Evolutionary conservation across 2,797 vertebrate species (phyloP), one percentile per base, ranked within the genome.

Genomic region (Clamator glandarius): DNA sequence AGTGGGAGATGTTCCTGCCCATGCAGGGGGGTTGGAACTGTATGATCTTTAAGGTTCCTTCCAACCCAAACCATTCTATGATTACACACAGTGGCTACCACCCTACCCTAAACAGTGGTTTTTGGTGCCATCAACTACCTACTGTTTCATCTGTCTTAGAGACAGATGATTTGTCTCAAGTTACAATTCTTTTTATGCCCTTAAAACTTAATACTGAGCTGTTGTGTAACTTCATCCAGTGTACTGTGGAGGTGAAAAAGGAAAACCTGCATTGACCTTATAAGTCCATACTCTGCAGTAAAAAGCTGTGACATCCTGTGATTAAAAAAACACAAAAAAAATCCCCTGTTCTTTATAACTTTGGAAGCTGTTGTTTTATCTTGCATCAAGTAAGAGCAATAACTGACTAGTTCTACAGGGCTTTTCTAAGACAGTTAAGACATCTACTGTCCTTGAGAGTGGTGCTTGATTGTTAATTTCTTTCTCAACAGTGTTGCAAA

Each of bases 141-240:
- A 66, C 79, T 76, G 41, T 86, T 95, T 70, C 31, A 24, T 33
- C 25, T 83, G 3, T 41, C 51, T 70, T 85, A 29, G 41, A 91
- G 85, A 80, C 73, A 93, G 91, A 87, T 91, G 64, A 85, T 91
- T 76, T 75, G 50, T 14, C 67, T 97, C 46, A 9, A 75, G 93
- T 92, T 76, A 35, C 26, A 59, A 25, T 78, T 67, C 10, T 39
- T 63, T 68, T 80, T 59, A 61, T 57, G 13, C 23, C 5, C 41
- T 52, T 69, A 90, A 69, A 94, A 72, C 24, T 80, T 51, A 61
- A 51, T 63, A 59, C 46, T 69, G 41, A 62, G 41, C 28, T 42
- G 19, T 67, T 95, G 48, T 8, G 10, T 74, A 64, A 67, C 39
- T 63, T 89, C 31, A 61, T 72, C n/a, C 8, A 46, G 8, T 31